Conservation (phyloP, 2,797 vertebrate genomes). For the Phoeniculus purpureus region DNA sequence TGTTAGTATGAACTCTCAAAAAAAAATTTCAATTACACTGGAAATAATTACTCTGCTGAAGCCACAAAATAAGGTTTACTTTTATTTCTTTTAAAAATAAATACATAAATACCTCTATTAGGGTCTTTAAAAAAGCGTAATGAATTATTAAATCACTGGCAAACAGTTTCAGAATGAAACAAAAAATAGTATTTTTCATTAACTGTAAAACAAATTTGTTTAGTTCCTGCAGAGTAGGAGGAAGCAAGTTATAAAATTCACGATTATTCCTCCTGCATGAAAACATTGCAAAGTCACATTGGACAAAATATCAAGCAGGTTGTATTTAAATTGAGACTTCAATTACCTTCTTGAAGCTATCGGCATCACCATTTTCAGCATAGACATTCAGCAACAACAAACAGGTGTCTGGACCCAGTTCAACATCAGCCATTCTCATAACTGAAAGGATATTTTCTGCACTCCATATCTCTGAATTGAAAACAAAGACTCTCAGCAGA, state of each 20-base stretch:
- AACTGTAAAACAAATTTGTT: neutral
- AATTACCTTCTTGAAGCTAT: conserved; percentile 87
- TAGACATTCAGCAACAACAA: conserved; percentile 86
- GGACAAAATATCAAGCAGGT: neutral
- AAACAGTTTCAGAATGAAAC: neutral
- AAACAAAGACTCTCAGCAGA: neutral
- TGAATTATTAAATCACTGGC: neutral
- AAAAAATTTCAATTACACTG: neutral
- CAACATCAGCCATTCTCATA: conserved; percentile 88
- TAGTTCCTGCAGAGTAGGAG: neutral
- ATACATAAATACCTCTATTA: neutral
- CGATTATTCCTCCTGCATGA: neutral
- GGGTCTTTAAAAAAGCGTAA: rapidly evolving
- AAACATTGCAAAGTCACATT: neutral
- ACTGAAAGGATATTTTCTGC: conserved; percentile 90
- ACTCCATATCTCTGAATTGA: conserved; percentile 86
- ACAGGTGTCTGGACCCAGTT: conserved; percentile 90
- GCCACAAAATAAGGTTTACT: no score
- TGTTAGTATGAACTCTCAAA: neutral
- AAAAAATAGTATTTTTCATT: neutral
- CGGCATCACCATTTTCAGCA: conserved; percentile 89
- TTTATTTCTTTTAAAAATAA: neutral
- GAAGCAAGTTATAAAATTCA: neutral
- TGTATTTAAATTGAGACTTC: neutral
- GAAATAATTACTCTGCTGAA: no score